Evolutionary conservation across 2,113 vertebrate genomes (phyloP).

Genomic region (Meleagris gallopavo): DNA sequence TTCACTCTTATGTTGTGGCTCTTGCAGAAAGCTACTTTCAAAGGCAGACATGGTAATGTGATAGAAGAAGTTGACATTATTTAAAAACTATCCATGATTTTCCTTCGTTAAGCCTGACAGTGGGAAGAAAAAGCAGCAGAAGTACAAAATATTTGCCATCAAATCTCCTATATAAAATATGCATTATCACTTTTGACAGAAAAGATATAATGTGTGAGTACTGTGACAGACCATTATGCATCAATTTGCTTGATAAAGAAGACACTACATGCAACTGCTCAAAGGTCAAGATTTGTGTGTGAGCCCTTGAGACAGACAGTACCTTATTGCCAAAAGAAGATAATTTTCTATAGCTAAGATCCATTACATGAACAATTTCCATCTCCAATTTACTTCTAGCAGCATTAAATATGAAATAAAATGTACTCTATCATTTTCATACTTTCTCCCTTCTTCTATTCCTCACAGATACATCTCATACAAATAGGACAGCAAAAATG

Average conservation of each 20-base stretch:
- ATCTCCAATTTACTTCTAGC: background rate
- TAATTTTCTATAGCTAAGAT: background rate
- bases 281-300: slow-evolving; percentile 19
- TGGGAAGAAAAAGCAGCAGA: slow-evolving; percentile 39
- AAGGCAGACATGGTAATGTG: background rate
- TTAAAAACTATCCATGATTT: slow-evolving; percentile 15
- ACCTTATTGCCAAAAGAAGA: background rate
- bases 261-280: slow-evolving; percentile 6
- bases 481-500: background rate
- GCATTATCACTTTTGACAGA: background rate
- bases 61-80: slow-evolving; percentile 14
- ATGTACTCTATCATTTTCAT: background rate
- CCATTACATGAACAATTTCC: background rate
- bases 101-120: slow-evolving; percentile 21
- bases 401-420: background rate
- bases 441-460: background rate
- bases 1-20: background rate
- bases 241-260: slow-evolving; percentile 3
- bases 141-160: slow-evolving; percentile 55
- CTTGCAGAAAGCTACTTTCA: background rate
- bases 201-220: slow-evolving; percentile 43
- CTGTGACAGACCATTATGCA: slow-evolving; percentile 13
- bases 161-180: slow-evolving; percentile 33
- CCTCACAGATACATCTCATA: background rate
- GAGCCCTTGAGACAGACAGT: background rate